These are phyloP conservation scores for Drosophila siamana DNA, from an alignment of 2,888 invertebrate genomes.

Conservation along the genomic window DNA sequence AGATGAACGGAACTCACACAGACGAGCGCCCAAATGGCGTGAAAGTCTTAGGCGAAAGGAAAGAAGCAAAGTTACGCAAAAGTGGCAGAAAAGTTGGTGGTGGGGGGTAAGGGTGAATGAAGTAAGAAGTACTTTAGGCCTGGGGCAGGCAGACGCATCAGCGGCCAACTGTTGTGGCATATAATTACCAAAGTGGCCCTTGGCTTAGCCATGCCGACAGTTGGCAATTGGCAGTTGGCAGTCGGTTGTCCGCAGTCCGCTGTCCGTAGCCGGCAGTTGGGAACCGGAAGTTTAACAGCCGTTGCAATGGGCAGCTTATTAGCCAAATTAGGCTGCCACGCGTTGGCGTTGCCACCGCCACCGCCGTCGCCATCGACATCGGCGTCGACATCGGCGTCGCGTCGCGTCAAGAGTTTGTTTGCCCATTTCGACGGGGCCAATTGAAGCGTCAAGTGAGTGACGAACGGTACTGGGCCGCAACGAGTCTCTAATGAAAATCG, in stretches of 20 bases:
- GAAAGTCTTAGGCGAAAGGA: constrained; percentile 28
- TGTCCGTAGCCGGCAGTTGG: constrained; percentile 9
- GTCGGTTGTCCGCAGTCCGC: constrained; percentile 17
- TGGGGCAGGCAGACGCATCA: constrained; percentile 53
- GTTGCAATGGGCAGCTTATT: constrained; percentile 78
- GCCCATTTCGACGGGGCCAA: constrained; percentile 72
- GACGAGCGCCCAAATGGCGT: constrained; percentile 25
- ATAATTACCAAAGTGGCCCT: constrained; percentile 78
- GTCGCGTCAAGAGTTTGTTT: constrained; percentile 51
- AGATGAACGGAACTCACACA: constrained; percentile 45
- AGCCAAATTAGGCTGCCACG: constrained; percentile 69
- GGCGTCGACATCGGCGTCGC: constrained; percentile 14
- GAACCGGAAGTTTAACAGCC: constrained; percentile 75
- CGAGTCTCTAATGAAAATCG: constrained; percentile 74
- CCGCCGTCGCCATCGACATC: no score
- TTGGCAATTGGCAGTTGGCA: constrained; percentile 51
- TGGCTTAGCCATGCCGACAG: constrained; percentile 28
- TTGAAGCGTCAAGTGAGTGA: constrained; percentile 79
- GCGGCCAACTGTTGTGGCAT: constrained; percentile 47
- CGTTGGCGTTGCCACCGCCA: constrained; percentile 13
- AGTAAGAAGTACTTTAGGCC: constrained; percentile 29
- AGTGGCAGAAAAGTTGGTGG: neutral
- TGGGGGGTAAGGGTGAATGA: constrained; percentile 2
- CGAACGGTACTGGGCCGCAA: constrained; percentile 52
- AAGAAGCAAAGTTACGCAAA: constrained; percentile 24